Base-by-base conservation (phyloP, 2,888 invertebrate genomes). In the Empis stercorea region DNA sequence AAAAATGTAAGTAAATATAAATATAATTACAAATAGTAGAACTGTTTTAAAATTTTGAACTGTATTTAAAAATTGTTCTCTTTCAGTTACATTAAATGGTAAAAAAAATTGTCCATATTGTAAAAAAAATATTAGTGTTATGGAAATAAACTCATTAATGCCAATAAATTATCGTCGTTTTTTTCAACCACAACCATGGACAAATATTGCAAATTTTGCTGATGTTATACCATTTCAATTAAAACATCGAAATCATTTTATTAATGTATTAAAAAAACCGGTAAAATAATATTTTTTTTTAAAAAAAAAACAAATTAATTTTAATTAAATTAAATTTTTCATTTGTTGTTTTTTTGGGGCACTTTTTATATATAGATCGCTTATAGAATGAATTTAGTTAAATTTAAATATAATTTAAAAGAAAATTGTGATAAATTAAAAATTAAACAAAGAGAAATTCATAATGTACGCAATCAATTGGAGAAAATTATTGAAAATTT, bases 161-260 rank as follows among this genome's bases (percentile, higher is more conserved):
- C 30, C 30, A 10, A 14, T 4, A 13, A 16, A 30, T 10, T 45
- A 30, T 13, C 39, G 39, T 16, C 27, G 30, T 5, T 39, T 30
- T 17, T 39, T 45, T 30, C n/a, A 38, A 11, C 38, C 38, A 2
- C 15, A 30, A 7, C 39, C 39, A n/a, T 45, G 30, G 30, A 15
- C 15, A 30, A 30, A 16, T 11, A 14, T 39, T 6, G 4, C 16
- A 17, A 13, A 42, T 30, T n/a, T 30, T 17, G 11, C 17, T 30
- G 39, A 38, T 34, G 39, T 32, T 14, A 16, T 45, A n/a, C 39
- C 30, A 38, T 45, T 45, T 45, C 45, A 45, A 45, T n/a, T 39
- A 17, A 16, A n/a, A 13, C 45, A 45, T 30, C 38, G 45, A 15
- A 17, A 45, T 45, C 38, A 37, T 39, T 39, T 45, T 16, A 11